Evolutionary conservation across 2,113 vertebrate species (phyloP).

Genomic region (Burhinus bistriatus): DNA sequence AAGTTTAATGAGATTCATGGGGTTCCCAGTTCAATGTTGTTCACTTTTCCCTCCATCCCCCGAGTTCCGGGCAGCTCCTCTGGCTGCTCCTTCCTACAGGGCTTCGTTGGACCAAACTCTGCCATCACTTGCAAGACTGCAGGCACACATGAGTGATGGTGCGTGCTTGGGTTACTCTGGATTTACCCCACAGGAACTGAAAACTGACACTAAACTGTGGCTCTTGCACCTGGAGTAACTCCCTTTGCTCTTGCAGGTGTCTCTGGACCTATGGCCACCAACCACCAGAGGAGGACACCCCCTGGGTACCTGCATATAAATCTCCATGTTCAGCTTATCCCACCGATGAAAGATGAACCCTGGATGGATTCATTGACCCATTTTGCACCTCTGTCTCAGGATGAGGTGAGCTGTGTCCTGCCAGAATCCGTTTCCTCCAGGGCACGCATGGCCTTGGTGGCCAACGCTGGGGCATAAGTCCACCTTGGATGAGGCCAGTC

Average conservation of each 20-base stretch:
- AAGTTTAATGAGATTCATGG: not conserved
- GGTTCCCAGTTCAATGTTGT: not conserved
- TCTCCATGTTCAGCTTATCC: not conserved
- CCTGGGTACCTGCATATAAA: not conserved
- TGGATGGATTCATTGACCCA: not conserved
- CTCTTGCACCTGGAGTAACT: not conserved
- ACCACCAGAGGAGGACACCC: not conserved
- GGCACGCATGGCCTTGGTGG: not conserved
- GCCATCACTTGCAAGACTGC: too few relatives aligned
- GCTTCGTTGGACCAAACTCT: not conserved
- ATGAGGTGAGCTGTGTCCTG: not conserved
- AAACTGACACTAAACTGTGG: not conserved
- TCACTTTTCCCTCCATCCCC: not conserved
- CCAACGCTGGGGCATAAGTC: rapidly evolving
- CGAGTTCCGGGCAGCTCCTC: not conserved
- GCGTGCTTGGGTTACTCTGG: rapidly evolving
- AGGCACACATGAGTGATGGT: rapidly evolving
- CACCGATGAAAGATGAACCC: not conserved
- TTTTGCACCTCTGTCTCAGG: not conserved
- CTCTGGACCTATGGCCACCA: not conserved
- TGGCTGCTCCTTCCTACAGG: not conserved
- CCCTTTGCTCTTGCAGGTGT: not conserved
- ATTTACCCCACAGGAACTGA: not conserved
- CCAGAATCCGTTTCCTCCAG: not conserved
- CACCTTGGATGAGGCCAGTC: not conserved